phyloP scores from a whole-genome alignment of 1,140 invertebrate species.

The Eubasilissa regina region DNA sequence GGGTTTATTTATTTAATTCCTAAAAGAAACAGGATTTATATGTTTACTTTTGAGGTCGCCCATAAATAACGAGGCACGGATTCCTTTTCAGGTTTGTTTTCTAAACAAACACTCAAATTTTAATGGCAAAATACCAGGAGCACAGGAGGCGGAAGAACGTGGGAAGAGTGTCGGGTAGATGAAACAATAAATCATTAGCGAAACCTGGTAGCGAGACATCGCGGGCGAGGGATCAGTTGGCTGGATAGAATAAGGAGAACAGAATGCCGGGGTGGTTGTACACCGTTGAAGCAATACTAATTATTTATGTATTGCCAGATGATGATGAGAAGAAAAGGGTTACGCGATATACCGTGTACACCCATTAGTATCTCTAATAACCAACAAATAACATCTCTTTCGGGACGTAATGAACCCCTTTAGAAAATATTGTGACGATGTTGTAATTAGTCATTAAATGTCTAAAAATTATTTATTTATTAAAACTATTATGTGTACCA shows the following conservation, averaged over 20 bases:
- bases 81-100: slow-evolving; percentile 43
- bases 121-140: slow-evolving; percentile 51
- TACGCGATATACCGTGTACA: slow-evolving; percentile 15
- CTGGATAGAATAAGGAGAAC: slow-evolving; percentile 37
- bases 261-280: slow-evolving; percentile 32
- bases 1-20: slow-evolving; percentile 27
- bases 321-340: slow-evolving; percentile 50
- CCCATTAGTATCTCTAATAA: slow-evolving; percentile 11
- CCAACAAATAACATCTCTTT: background rate
- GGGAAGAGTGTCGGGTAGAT: slow-evolving; percentile 40
- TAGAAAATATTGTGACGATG: background rate
- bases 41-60: slow-evolving; percentile 20
- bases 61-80: slow-evolving; percentile 38
- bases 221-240: slow-evolving; percentile 50
- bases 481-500: too few relatives aligned
- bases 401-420: too few relatives aligned
- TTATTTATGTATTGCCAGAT: slow-evolving; percentile 60
- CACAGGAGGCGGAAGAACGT: slow-evolving; percentile 44
- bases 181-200: slow-evolving; percentile 58
- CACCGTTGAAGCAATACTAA: slow-evolving; percentile 47
- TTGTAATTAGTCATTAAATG: background rate
- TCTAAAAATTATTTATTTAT: too few relatives aligned
- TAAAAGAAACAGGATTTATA: slow-evolving; percentile 30
- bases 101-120: slow-evolving; percentile 52
- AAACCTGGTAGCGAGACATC: slow-evolving; percentile 51